Evolutionary conservation across 2,888 invertebrate genomes (phyloP).

Genomic region (Hermodice carunculata): DNA sequence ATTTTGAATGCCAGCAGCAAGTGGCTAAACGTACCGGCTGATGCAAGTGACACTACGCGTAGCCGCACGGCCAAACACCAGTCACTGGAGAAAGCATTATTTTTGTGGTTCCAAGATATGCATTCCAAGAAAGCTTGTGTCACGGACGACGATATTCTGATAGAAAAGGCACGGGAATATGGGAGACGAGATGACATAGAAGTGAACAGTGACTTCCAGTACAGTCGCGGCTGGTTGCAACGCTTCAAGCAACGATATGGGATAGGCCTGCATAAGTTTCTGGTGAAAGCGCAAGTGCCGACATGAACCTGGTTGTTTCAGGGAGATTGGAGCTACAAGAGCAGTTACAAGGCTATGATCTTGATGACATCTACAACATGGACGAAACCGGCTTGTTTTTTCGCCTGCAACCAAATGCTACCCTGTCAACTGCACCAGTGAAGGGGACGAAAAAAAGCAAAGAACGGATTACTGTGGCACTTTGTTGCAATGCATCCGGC

Average conservation of each 20-base stretch:
- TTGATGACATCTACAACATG: conserved; percentile 37
- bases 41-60: no score
- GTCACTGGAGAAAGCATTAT: conserved; percentile 2
- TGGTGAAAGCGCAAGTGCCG: background rate
- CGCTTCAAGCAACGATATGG: background rate
- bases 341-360: conserved; percentile 19
- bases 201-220: background rate
- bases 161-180: background rate
- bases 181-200: background rate
- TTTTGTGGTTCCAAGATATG: background rate
- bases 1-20: no score
- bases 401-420: conserved; percentile 28
- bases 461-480: conserved; percentile 31
- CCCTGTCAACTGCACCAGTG: conserved; percentile 15
- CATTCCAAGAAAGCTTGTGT: background rate
- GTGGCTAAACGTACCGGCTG: no score
- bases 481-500: conserved; percentile 24
- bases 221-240: background rate
- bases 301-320: background rate
- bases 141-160: conserved; percentile 7
- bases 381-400: conserved; percentile 37
- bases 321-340: background rate
- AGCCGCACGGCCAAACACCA: no score
- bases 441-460: conserved; percentile 24
- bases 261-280: background rate